Conservation (phyloP, 2,888 invertebrate species). For the Notodonta dromedarius region DNA sequence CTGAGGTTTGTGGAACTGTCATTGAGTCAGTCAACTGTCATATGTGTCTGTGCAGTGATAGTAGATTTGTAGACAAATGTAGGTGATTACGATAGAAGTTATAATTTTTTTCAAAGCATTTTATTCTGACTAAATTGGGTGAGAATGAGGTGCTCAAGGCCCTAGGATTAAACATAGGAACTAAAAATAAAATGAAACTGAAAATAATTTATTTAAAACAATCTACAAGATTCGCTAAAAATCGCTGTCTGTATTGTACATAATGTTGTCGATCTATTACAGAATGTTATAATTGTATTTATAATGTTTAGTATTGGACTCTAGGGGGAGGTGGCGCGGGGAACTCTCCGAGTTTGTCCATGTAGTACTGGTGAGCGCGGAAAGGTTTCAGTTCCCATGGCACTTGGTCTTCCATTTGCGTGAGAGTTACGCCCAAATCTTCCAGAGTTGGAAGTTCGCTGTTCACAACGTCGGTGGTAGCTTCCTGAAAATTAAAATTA, state of each 20-base stretch:
- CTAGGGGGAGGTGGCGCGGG: constrained; percentile 87
- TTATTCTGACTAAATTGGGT: too few relatives aligned
- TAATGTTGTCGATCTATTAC: constrained; percentile 22
- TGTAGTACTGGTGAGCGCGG: constrained; percentile 88
- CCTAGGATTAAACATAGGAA: too few relatives aligned
- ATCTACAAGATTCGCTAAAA: constrained; percentile 36
- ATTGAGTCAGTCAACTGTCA: too few relatives aligned
- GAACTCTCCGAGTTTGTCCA: constrained; percentile 90
- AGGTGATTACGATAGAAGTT: too few relatives aligned
- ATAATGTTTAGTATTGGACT: constrained; percentile 40
- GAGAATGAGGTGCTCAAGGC: too few relatives aligned
- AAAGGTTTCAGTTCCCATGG: constrained; percentile 92
- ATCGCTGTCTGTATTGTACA: constrained; percentile 8
- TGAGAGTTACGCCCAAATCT: constrained; percentile 93
- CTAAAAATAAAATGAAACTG: constrained; percentile 17
- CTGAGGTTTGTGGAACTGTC: too few relatives aligned
- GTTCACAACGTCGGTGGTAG: constrained; percentile 87
- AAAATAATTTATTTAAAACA: constrained; percentile 47
- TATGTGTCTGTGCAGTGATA: too few relatives aligned
- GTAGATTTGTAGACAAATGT: too few relatives aligned
- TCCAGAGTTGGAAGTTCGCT: constrained; percentile 90
- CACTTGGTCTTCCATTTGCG: constrained; percentile 91
- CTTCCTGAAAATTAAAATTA: constrained; percentile 85
- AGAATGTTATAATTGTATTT: constrained; percentile 1
- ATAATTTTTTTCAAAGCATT: too few relatives aligned